Evolutionary conservation across 2,888 invertebrate genomes (phyloP), one percentile per base, ranked within the genome.

Genomic region (Lepas anatifera): DNA sequence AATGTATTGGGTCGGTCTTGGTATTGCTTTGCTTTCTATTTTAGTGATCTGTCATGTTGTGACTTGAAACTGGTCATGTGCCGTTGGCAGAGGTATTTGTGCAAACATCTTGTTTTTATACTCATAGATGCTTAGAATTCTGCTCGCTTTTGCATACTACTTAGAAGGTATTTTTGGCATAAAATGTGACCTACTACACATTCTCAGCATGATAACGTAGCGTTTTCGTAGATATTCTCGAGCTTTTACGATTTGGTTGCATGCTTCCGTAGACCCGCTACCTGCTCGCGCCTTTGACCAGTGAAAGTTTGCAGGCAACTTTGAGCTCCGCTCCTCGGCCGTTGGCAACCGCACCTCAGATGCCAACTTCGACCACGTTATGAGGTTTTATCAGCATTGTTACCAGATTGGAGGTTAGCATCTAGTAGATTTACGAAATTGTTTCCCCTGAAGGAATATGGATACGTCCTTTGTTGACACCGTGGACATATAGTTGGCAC

Each of bases 371-470:
- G 52, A 52, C 52, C 52, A 52, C 52, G 29, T 52, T 29, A 52
- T 52, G 52, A 52, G 52, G 52, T 52, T 52, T 52, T 52, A 52
- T 52, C 52, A 52, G 52, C 52, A 52, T 52, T 52, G 52, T 52
- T 52, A 52, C 52, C 52, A 52, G 52, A 52, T 52, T 29, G 52
- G 52, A 52, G 52, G 52, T 52, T 52, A 52, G 52, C 22, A 48
- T n/a, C n/a, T n/a, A n/a, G n/a, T n/a, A n/a, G n/a, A n/a, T n/a
- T n/a, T n/a, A 22, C 16, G 43, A 13, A 13, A 13, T 43, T 13
- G 7, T 13, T 13, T 13, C 16, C 43, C 11, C 63, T 29, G 32
- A 29, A n/a, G n/a, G n/a, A n/a, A n/a, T n/a, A n/a, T n/a, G n/a
- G n/a, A n/a, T n/a, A n/a, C n/a, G n/a, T n/a, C n/a, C n/a, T n/a